Evolutionary conservation across 2,113 vertebrate genomes (phyloP).

Genomic region (Lontra canadensis): DNA sequence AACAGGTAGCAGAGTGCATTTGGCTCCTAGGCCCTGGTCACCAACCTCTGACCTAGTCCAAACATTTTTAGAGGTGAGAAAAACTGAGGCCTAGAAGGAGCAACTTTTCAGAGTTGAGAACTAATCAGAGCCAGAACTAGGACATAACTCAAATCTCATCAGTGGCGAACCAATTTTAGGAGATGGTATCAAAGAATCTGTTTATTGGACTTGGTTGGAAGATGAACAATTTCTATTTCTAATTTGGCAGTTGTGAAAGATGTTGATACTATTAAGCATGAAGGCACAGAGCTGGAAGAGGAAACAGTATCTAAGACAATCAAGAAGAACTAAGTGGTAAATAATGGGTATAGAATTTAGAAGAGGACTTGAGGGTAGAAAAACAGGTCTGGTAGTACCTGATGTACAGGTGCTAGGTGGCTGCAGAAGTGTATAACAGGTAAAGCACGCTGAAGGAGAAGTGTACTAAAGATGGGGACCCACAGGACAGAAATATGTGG

Average conservation of each 20-base stretch:
- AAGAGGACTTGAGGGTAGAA: neutral
- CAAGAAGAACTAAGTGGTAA: neutral
- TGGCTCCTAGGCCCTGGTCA: neutral
- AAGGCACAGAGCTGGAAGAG: neutral
- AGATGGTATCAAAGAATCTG: neutral
- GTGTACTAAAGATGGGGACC: neutral
- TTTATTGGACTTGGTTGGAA: neutral
- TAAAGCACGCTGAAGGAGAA: neutral
- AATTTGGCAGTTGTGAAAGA: constrained; percentile 25
- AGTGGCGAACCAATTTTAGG: neutral
- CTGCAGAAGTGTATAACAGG: neutral
- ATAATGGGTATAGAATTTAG: neutral
- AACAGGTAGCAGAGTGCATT: neutral
- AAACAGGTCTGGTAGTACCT: neutral
- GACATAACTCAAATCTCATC: neutral
- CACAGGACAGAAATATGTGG: neutral
- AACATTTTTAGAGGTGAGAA: constrained; percentile 23
- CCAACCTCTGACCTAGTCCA: neutral
- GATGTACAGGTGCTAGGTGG: neutral
- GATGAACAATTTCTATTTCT: neutral
- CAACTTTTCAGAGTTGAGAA: constrained; percentile 4
- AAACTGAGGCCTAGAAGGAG: neutral
- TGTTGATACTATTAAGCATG: neutral
- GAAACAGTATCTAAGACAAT: constrained; percentile 7
- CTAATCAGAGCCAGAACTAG: neutral